A percentile compares a stretch with the other conserved stretches of the same genome.
Conservation (phyloP, 2,888 invertebrate species). For the Pemphredon lugubris region DNA sequence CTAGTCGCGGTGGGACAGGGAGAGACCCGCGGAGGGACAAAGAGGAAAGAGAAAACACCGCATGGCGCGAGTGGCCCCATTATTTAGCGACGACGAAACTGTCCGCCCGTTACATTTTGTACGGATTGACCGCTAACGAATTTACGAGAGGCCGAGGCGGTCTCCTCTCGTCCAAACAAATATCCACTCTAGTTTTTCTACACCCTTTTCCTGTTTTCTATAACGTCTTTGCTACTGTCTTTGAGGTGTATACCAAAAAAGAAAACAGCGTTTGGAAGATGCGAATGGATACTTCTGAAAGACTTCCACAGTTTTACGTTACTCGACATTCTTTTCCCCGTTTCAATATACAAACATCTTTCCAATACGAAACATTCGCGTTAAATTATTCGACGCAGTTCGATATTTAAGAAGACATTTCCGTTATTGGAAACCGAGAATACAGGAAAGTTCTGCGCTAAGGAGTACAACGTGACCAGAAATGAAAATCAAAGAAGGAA, state of each 20-base stretch:
- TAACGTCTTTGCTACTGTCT: not conserved
- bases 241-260: not conserved
- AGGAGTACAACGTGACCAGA: too few relatives aligned
- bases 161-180: not conserved
- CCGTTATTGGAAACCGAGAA: too few relatives aligned
- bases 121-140: slow-evolving; percentile 59
- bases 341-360: too few relatives aligned
- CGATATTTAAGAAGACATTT: too few relatives aligned
- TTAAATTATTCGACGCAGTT: too few relatives aligned
- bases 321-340: too few relatives aligned
- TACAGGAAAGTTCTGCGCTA: too few relatives aligned
- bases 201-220: not conserved
- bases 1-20: slow-evolving; percentile 25
- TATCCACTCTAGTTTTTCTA: not conserved
- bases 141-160: slow-evolving; percentile 40
- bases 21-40: slow-evolving; percentile 18
- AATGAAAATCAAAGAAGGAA: too few relatives aligned
- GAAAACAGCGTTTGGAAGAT: too few relatives aligned
- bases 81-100: slow-evolving; percentile 69
- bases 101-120: slow-evolving; percentile 52
- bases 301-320: too few relatives aligned
- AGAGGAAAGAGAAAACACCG: slow-evolving; percentile 37
- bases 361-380: too few relatives aligned
- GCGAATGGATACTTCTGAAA: too few relatives aligned
- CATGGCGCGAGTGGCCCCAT: slow-evolving; percentile 57